Evolutionary conservation across 2,113 vertebrate species (phyloP), one percentile per base, ranked within the genome.

Genomic region (Cyanoderma ruficeps): DNA sequence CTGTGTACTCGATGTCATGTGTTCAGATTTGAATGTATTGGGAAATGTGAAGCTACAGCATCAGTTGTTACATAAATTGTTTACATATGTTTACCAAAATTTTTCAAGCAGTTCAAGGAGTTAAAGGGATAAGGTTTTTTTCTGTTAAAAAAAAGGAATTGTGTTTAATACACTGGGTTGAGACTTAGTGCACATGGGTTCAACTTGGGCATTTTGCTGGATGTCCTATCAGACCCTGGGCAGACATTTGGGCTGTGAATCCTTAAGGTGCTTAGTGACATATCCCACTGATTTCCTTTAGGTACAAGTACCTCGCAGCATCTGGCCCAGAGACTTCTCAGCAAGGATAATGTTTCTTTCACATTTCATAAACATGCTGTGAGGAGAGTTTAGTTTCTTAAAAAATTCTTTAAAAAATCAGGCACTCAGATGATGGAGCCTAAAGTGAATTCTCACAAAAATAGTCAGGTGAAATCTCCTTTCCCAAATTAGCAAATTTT

Each of bases 1-100:
- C 93, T 42, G 0, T 35, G 47, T 74, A 49, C 0, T 0, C 1
- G 1, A 42, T 61, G 25, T 35, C n/a, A 3, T 63, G 30, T 47
- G 59, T 85, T 87, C 74, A 76, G 57, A 89, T 85, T 65, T 63
- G 78, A 95, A 85, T 39, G 37, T 83, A 44, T 17, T 24, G 64
- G 76, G 64, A 24, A 59, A n/a, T 49, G n/a, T 68, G 65, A 84
- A 89, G n/a, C 80, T 79, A 74, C 11, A 83, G 23, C 41, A 79
- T 39, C 35, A 21, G 19, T 69, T 93, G 49, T 24, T 71, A 44
- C 41, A 82, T 30, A 71, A 89, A 84, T 82, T 60, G 30, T 65
- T 56, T 63, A 41, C 4, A 11, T 22, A 11, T 46, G 6, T 76
- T 82, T 87, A 76, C 61, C 47, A 83, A 50, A 28, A n/a, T 33